A percentile compares a stretch with the other conserved stretches of the same genome.
Conservation (phyloP, 2,797 vertebrate genomes). For the Bradypodion ventrale region DNA sequence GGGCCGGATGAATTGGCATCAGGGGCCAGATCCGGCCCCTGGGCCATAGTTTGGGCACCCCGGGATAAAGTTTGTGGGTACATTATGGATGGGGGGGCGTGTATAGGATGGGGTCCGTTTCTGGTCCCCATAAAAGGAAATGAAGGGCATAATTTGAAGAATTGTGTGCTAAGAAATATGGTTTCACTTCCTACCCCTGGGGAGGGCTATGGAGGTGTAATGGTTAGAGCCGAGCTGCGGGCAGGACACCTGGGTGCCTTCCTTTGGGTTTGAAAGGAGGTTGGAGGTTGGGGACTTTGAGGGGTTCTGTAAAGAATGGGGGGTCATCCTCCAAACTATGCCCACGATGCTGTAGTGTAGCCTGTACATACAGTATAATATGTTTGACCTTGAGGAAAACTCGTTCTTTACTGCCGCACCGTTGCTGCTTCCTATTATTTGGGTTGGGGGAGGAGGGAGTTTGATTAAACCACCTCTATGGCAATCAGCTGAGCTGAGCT, state of each 20-base stretch:
- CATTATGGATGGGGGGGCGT: too few species aligned
- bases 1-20: too few species aligned
- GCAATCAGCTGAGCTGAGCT: neutral
- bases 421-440: neutral
- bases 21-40: too few species aligned
- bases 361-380: neutral
- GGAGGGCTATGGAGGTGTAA: neutral
- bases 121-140: neutral
- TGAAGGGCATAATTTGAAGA: too few species aligned
- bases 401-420: neutral
- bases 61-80: neutral
- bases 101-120: neutral
- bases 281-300: neutral
- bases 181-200: neutral
- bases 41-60: too few species aligned
- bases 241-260: neutral
- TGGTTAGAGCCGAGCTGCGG: neutral
- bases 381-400: constrained; percentile 31
- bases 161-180: neutral
- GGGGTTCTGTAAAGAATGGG: too few species aligned
- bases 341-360: neutral
- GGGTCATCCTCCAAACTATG: neutral
- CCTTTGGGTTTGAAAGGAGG: neutral
- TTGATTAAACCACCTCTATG: neutral
- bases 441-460: neutral